These are phyloP conservation scores for Pseudomyrmex flavicornis DNA, from an alignment of 1,140 invertebrate species.

Conservation along the genomic window DNA sequence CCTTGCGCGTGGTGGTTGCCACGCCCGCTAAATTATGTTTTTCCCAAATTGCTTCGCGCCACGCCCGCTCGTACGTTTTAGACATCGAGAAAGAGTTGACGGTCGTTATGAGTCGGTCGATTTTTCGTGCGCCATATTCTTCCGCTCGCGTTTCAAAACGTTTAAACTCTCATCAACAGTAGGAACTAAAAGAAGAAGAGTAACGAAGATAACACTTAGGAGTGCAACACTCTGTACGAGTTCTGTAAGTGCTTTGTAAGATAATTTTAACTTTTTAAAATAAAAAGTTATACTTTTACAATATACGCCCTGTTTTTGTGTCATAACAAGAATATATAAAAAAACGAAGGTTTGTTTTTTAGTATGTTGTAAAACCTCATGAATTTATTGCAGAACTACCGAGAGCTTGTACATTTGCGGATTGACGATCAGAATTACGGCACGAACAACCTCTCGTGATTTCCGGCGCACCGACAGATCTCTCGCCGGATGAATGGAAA, in stretches of 20 bases:
- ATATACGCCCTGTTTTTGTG: no score
- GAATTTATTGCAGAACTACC: not conserved
- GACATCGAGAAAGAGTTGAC: conserved; percentile 73
- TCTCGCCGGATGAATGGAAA: conserved; percentile 77
- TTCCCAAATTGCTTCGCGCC: conserved; percentile 79
- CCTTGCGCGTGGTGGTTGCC: conserved; percentile 76
- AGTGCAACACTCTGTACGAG: not conserved
- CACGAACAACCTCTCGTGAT: conserved; percentile 1
- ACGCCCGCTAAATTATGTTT: conserved; percentile 81
- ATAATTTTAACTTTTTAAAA: no score
- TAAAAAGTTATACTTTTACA: no score
- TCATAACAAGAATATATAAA: no score
- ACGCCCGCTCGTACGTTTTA: conserved; percentile 75
- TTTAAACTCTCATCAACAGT: conserved; percentile 60
- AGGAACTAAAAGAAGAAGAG: conserved; percentile 21
- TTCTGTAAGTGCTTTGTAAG: no score
- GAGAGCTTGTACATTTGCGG: not conserved
- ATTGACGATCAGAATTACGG: conserved; percentile 15
- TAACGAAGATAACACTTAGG: conserved; percentile 3
- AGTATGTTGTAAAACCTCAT: no score
- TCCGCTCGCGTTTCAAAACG: conserved; percentile 49
- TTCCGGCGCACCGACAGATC: not conserved
- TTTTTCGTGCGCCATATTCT: conserved; percentile 45
- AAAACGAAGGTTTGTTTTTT: no score
- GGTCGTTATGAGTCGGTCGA: conserved; percentile 68